Conservation (phyloP, 2,888 invertebrate species). For the Limnephilus rhombicus region DNA sequence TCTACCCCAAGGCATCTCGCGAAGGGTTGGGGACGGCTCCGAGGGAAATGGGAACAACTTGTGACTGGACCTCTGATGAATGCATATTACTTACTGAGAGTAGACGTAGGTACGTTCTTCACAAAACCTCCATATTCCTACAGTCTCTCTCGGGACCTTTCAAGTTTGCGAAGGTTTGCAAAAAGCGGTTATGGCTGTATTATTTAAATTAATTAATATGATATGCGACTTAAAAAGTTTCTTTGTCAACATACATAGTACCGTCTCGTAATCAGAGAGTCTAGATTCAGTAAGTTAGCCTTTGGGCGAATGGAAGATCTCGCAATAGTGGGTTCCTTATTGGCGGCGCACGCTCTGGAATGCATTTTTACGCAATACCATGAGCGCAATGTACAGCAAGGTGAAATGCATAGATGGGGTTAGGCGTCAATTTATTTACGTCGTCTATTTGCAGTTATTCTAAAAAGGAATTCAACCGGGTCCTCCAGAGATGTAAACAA, state of each 20-base stretch:
- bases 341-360: background rate
- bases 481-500: too few relatives aligned
- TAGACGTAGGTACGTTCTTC: background rate
- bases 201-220: background rate
- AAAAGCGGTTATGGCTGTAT: background rate
- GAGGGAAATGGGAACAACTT: slow-evolving; percentile 15
- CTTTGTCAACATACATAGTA: background rate
- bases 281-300: background rate
- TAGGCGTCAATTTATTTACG: too few relatives aligned
- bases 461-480: background rate
- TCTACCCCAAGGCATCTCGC: slow-evolving; percentile 18
- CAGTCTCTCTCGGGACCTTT: background rate
- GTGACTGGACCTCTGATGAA: slow-evolving; percentile 16
- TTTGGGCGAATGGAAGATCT: background rate
- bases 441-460: background rate
- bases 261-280: background rate
- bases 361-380: background rate
- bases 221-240: background rate
- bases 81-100: slow-evolving; percentile 17
- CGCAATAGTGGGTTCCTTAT: too few relatives aligned
- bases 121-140: background rate
- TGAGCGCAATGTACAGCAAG: background rate
- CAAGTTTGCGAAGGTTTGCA: background rate
- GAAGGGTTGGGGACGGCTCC: slow-evolving; percentile 11
- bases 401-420: background rate